phyloP scores from a whole-genome alignment of 2,797 vertebrate genomes.

The Anguilla megastoma region DNA sequence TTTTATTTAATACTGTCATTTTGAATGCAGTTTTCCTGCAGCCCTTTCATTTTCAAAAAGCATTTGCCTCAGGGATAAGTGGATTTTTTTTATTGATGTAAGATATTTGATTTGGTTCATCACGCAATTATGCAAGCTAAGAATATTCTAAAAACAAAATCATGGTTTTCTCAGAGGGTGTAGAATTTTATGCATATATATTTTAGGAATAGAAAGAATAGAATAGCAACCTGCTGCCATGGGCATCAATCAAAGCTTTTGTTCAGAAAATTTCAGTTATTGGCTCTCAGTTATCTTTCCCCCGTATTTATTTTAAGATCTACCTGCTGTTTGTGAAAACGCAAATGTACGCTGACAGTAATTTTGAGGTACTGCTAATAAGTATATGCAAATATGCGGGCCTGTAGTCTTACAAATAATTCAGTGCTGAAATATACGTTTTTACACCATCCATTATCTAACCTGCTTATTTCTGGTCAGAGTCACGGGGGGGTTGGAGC shows the following conservation, averaged over 20 bases:
- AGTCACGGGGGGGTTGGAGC: too few relatives aligned
- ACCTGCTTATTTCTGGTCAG: not conserved
- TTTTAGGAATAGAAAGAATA: not conserved
- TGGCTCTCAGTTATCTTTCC: not conserved
- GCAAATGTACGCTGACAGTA: not conserved
- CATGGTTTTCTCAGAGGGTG: not conserved
- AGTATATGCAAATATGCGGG: not conserved
- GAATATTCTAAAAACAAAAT: not conserved
- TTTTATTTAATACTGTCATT: not conserved
- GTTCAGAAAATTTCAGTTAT: not conserved
- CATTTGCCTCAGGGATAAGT: not conserved
- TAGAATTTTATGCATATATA: not conserved
- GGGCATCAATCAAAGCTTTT: not conserved
- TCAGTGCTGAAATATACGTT: not conserved
- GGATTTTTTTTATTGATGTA: not conserved
- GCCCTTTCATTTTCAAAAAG: not conserved
- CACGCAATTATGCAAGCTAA: not conserved
- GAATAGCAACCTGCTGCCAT: not conserved
- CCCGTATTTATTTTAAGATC: not conserved
- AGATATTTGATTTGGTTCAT: slow-evolving; percentile 1
- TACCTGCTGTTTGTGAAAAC: not conserved
- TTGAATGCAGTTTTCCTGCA: not conserved
- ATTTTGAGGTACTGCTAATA: not conserved
- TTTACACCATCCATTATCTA: not conserved
- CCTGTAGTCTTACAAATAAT: not conserved